Evolutionary conservation across 2,797 vertebrate species (phyloP).

Genomic region (Melanotaenia maccullochi): DNA sequence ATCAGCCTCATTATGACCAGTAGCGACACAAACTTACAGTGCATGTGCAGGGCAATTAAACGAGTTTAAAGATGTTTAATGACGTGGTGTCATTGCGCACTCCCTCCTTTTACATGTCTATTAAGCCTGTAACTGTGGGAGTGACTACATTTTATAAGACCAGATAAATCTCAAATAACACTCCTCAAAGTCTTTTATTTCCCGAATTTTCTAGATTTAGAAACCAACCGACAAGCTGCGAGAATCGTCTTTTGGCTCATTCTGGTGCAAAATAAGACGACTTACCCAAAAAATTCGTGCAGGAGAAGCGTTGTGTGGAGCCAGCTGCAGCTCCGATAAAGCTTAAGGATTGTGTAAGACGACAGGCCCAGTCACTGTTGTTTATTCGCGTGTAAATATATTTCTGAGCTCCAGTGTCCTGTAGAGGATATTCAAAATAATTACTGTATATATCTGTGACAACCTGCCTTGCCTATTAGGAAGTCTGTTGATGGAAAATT

Average conservation of each 20-base stretch:
- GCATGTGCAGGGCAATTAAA: conserved; percentile 8
- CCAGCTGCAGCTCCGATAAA: conserved; percentile 15
- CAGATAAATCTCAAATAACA: conserved; percentile 62
- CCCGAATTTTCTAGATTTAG: neutral
- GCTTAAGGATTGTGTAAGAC: conserved; percentile 29
- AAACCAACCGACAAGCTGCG: neutral
- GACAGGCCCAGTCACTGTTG: conserved; percentile 13
- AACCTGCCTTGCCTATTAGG: conserved; percentile 22
- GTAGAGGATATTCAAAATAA: conserved; percentile 17
- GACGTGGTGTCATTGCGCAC: conserved; percentile 41
- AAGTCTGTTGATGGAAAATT: conserved; percentile 57
- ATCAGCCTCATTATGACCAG: conserved; percentile 32
- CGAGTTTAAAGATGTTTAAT: conserved; percentile 37
- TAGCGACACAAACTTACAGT: neutral
- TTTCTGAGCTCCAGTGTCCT: conserved; percentile 19
- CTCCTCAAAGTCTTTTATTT: conserved; percentile 1
- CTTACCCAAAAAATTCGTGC: conserved; percentile 14
- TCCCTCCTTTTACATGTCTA: conserved; percentile 51
- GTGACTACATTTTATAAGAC: conserved; percentile 68
- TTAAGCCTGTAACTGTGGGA: conserved; percentile 68
- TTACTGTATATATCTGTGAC: conserved; percentile 28
- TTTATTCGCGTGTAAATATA: conserved; percentile 23
- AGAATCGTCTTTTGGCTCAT: neutral
- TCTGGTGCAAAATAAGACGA: conserved; percentile 9
- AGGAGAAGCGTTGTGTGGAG: conserved; percentile 8